These are phyloP conservation scores for Columba livia DNA, from an alignment of 2,113 vertebrate genomes.

Conservation along the genomic window DNA sequence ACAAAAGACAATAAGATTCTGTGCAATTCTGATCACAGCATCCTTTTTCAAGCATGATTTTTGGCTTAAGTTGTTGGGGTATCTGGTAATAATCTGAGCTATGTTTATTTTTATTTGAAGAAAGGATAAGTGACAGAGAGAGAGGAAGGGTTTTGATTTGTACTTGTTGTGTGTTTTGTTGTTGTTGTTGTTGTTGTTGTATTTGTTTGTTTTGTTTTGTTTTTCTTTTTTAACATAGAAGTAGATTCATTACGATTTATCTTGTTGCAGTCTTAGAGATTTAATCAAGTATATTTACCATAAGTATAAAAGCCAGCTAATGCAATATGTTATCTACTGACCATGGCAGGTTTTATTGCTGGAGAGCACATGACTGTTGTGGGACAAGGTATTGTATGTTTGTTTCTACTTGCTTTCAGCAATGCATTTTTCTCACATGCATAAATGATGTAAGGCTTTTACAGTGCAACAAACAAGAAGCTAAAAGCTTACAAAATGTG, in stretches of 20 bases:
- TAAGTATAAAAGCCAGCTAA: neutral
- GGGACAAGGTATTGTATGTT: neutral
- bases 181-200: no score
- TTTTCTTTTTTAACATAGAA: neutral
- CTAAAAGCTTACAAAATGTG: neutral
- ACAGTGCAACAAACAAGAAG: neutral
- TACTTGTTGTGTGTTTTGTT: neutral
- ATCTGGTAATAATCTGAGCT: neutral
- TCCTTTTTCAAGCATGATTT: neutral
- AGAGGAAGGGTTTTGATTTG: neutral
- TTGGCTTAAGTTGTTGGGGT: neutral
- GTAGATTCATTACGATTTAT: neutral
- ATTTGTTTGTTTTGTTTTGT: no score
- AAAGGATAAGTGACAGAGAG: neutral
- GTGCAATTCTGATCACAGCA: neutral
- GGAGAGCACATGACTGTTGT: neutral
- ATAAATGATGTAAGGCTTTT: neutral
- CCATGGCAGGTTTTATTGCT: neutral
- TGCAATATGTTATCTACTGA: neutral
- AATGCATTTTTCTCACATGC: neutral
- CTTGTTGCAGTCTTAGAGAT: neutral
- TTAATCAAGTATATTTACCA: neutral
- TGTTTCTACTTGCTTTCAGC: neutral
- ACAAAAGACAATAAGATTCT: neutral
- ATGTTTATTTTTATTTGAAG: neutral